Conservation (phyloP, 2,888 invertebrate genomes). For the Amaurobius ferox region DNA sequence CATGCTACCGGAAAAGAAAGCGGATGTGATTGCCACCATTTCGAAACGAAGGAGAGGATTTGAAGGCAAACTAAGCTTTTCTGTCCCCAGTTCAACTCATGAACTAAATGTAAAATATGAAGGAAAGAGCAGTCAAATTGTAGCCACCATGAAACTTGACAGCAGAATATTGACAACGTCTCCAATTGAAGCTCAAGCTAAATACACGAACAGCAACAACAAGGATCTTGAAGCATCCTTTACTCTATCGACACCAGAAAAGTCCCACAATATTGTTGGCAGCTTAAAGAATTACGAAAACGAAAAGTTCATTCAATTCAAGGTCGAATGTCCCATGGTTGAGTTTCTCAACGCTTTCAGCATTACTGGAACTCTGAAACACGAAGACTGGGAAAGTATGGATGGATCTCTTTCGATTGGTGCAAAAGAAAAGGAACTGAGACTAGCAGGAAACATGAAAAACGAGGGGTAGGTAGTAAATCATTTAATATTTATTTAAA, state of each 20-base stretch:
- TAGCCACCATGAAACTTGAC: constrained; percentile 34
- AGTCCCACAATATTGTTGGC: constrained; percentile 19
- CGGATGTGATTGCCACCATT: not conserved
- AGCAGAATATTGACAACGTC: constrained; percentile 28
- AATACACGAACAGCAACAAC: constrained; percentile 60
- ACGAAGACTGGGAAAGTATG: constrained; percentile 23
- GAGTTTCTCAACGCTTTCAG: constrained; percentile 29
- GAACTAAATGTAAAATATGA: constrained; percentile 31
- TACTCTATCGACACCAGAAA: constrained; percentile 18
- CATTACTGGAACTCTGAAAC: constrained; percentile 48
- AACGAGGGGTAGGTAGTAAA: constrained; percentile 46
- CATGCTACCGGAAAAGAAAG: constrained; percentile 25
- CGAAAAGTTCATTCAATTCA: constrained; percentile 49
- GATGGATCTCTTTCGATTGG: constrained; percentile 45
- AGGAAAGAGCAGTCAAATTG: constrained; percentile 40
- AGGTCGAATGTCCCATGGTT: constrained; percentile 42
- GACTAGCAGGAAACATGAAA: constrained; percentile 70
- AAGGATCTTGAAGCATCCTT: constrained; percentile 49
- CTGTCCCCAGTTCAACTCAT: constrained; percentile 32
- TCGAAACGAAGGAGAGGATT: constrained; percentile 23
- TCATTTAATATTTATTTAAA: too few species aligned
- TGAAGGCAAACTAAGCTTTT: constrained; percentile 24
- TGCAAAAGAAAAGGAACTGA: constrained; percentile 41
- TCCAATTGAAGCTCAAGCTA: constrained; percentile 38
- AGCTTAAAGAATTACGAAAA: constrained; percentile 56